phyloP scores from a whole-genome alignment of 2,113 vertebrate genomes.

The Catharus fuscescens region DNA sequence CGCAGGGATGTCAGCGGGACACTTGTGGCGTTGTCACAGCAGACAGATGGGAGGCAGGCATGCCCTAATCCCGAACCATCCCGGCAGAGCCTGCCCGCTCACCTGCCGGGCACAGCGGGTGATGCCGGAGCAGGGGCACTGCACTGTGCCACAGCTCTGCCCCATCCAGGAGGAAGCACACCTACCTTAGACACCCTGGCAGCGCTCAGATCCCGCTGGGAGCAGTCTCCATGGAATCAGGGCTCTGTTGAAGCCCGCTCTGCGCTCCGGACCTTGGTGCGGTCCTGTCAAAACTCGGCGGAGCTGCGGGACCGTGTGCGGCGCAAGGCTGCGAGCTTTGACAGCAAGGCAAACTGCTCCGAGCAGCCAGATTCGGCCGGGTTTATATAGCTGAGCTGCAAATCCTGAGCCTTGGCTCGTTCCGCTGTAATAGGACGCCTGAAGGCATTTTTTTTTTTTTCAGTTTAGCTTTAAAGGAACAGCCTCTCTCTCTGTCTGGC shows the following conservation, averaged over 20 bases:
- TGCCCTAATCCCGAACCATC: not conserved
- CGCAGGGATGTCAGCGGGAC: not conserved
- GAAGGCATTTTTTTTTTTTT: constrained; percentile 69
- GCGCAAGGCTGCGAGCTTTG: constrained; percentile 27
- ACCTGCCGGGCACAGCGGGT: not conserved
- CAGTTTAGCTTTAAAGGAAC: constrained; percentile 81
- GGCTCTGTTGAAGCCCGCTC: not conserved
- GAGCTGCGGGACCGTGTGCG: not conserved
- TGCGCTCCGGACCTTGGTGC: not conserved
- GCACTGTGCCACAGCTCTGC: no score
- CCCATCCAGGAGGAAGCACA: not conserved
- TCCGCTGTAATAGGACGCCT: constrained; percentile 82
- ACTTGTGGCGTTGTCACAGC: not conserved
- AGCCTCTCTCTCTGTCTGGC: constrained; percentile 55
- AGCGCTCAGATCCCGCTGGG: constrained; percentile 17
- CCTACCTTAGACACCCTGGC: constrained; percentile 59
- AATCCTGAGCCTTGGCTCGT: constrained; percentile 67
- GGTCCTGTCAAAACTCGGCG: constrained; percentile 39
- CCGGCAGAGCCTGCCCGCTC: not conserved
- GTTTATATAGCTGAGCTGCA: constrained; percentile 78
- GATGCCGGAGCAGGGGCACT: not conserved
- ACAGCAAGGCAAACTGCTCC: constrained; percentile 65
- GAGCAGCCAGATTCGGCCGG: constrained; percentile 70
- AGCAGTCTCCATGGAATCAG: constrained; percentile 12
- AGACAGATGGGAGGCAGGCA: not conserved